Percentiles rank a stretch among this genome's conserved stretches.
These are phyloP conservation scores for Acipenser oxyrinchus DNA, from an alignment of 2,797 vertebrate species.

Conservation along the genomic window DNA sequence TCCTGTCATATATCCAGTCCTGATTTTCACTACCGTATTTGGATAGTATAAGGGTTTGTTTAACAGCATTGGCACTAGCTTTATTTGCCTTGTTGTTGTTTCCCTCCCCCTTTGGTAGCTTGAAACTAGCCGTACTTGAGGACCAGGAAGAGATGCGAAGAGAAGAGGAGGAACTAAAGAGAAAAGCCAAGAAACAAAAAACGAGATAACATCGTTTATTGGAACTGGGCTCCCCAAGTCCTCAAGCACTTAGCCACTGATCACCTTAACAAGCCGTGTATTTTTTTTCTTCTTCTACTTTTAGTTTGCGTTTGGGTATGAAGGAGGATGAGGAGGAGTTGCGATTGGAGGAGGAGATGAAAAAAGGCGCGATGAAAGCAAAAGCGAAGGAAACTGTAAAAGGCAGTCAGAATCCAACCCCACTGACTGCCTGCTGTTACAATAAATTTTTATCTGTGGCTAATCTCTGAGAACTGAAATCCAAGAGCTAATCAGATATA, in stretches of 20 bases:
- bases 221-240: not conserved
- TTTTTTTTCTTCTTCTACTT: constrained; percentile 21
- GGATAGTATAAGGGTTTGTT: too few species aligned
- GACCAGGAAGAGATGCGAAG: constrained; percentile 78
- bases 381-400: constrained; percentile 28
- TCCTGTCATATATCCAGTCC: too few species aligned
- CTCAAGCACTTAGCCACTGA: not conserved
- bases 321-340: constrained; percentile 49
- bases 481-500: constrained; percentile 36
- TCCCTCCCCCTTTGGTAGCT: constrained; percentile 45
- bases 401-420: constrained; percentile 9
- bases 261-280: constrained; percentile 15
- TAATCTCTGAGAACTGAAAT: constrained; percentile 1
- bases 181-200: constrained; percentile 46
- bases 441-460: constrained; percentile 44
- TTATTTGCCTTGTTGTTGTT: not conserved
- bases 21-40: too few species aligned
- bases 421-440: constrained; percentile 24
- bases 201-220: constrained; percentile 27
- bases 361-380: constrained; percentile 32
- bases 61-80: too few species aligned
- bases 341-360: constrained; percentile 49
- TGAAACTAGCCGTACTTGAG: constrained; percentile 79
- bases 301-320: constrained; percentile 52
- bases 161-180: constrained; percentile 73